Evolutionary conservation across 1,140 invertebrate genomes (phyloP).

Genomic region (Penaeus chinensis): DNA sequence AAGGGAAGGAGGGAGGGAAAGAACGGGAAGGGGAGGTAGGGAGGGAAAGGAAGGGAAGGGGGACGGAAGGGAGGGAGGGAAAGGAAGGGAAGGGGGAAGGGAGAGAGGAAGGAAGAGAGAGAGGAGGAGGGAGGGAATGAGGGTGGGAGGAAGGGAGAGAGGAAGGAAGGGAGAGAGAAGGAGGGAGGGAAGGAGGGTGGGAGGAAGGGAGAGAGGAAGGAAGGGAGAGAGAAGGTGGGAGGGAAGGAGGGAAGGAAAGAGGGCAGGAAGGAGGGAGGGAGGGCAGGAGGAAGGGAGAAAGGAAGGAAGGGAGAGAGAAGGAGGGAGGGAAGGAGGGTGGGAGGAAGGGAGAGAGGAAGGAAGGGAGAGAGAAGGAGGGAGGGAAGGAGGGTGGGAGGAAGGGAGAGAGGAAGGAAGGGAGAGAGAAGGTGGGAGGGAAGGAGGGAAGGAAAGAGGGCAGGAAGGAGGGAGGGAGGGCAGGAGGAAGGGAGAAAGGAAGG

Average conservation of each 20-base stretch:
- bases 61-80: background rate
- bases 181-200: background rate
- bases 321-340: background rate
- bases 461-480: too few species aligned
- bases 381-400: conserved; percentile 1
- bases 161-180: background rate
- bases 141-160: background rate
- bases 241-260: background rate
- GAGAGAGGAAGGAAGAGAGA: background rate
- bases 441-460: too few species aligned
- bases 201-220: background rate
- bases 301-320: too few species aligned
- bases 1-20: background rate
- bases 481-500: too few species aligned
- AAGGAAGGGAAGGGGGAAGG: background rate
- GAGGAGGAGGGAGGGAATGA: background rate
- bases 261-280: background rate
- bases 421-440: too few species aligned
- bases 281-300: background rate
- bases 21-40: background rate
- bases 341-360: too few species aligned
- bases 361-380: too few species aligned
- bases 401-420: too few species aligned
- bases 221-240: too few species aligned
- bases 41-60: background rate